Evolutionary conservation across 2,797 vertebrate genomes (phyloP), one percentile per base, ranked within the genome.

Genomic region (Sparus aurata): DNA sequence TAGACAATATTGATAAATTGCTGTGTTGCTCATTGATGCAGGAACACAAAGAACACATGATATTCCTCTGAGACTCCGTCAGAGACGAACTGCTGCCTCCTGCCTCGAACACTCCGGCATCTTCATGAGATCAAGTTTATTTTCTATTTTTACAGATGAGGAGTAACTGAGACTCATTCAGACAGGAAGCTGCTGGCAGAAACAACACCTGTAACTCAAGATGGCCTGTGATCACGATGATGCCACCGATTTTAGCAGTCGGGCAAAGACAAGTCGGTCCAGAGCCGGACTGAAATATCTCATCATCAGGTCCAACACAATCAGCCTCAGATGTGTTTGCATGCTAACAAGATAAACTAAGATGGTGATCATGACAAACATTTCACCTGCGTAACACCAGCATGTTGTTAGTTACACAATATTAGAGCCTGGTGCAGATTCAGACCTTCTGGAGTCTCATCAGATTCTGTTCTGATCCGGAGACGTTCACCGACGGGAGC

Each of bases 121-220:
- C 80, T 20, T 76, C 68, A 68, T 25, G 3, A 67, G 84, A 89
- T 89, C 87, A 41, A 2, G 75, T 82, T 81, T 5, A 16, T 45
- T 11, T 66, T 83, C 79, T 85, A 84, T 91, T 87, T 87, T 88
- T 89, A 84, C 69, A 6, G 23, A 67, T 0, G 69, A 75, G 54
- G 12, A 63, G 82, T n/a, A 86, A 89, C 27, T 3, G 82, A 89
- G 77, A 67, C 84, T 61, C 23, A 10, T 1, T 53, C 38, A 77
- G 75, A 64, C 59, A 75, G 81, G 75, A 87, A 85, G 71, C 75
- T 0, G 63, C 81, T 46, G 80, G 60, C 76, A 62, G 67, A 53
- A 75, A 65, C 22, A 20, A 65, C 77, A 85, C 43, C 78, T 58
- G 74, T 25, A 77, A 82, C 58, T 27, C 61, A 67, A 69, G 67